These are phyloP conservation scores for Siniperca obscura DNA, from an alignment of 2,797 vertebrate species.

Conservation along the genomic window DNA sequence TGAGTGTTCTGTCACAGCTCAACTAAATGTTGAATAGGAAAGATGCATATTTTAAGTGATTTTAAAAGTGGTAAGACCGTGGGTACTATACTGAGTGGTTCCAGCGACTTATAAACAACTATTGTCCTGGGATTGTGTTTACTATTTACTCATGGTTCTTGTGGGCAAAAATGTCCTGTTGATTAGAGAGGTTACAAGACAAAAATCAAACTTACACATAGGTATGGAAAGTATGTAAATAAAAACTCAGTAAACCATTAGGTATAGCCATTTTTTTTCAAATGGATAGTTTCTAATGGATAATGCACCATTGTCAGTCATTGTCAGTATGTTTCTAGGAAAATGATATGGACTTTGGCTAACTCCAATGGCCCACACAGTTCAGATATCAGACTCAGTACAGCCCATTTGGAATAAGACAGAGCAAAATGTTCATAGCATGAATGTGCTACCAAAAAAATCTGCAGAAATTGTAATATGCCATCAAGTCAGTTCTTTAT, in stretches of 20 bases:
- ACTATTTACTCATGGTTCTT: not conserved
- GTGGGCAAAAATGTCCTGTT: not conserved
- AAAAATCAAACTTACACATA: constrained; percentile 1
- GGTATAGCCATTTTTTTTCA: constrained; percentile 26
- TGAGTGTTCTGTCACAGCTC: not conserved
- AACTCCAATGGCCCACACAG: not conserved
- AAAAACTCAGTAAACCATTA: not conserved
- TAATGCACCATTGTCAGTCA: constrained; percentile 33
- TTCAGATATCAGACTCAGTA: constrained; percentile 15
- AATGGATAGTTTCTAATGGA: constrained; percentile 26
- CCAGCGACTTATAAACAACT: not conserved
- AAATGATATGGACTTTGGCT: constrained; percentile 16
- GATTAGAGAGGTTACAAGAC: not conserved
- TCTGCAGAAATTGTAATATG: constrained; percentile 9
- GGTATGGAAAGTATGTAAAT: not conserved
- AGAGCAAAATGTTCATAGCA: constrained; percentile 8
- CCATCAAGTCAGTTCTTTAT: constrained; percentile 1
- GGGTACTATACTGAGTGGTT: not conserved
- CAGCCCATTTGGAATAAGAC: not conserved
- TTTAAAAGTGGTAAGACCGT: not conserved
- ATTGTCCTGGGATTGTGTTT: not conserved
- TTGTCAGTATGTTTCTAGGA: constrained; percentile 29
- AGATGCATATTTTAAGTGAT: constrained; percentile 23
- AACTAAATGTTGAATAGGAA: constrained; percentile 20
- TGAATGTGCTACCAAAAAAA: constrained; percentile 8